phyloP scores from a whole-genome alignment of 2,888 invertebrate species.

The Podabrus alpinus region DNA sequence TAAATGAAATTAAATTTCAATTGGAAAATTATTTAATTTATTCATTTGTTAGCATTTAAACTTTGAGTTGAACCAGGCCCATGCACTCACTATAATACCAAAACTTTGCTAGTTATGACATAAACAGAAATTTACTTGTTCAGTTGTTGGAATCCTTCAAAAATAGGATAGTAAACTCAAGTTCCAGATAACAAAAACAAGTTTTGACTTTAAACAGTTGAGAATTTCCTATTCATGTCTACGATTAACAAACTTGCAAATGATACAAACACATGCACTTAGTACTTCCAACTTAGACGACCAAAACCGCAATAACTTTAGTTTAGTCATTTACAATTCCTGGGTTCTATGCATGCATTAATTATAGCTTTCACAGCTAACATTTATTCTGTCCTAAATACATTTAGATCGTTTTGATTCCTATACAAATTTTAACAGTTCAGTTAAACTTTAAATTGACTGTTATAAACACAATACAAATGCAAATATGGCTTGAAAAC shows the following conservation, averaged over 20 bases:
- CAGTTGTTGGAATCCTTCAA: background rate
- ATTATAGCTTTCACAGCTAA: conserved; percentile 15
- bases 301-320: conserved; percentile 35
- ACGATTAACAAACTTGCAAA: conserved; percentile 32
- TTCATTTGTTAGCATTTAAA: background rate
- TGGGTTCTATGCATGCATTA: conserved; percentile 28
- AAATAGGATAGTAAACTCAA: background rate
- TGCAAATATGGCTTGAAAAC: background rate
- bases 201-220: conserved; percentile 14
- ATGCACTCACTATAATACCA: background rate
- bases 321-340: conserved; percentile 35
- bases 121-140: background rate
- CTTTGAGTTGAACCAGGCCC: background rate
- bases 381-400: conserved; percentile 16
- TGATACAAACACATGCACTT: conserved; percentile 35
- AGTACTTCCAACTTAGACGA: conserved; percentile 24
- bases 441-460: background rate
- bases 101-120: background rate
- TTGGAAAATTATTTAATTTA: background rate
- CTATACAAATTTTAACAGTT: background rate
- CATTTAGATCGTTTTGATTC: background rate
- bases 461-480: background rate
- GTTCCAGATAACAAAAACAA: background rate
- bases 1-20: background rate
- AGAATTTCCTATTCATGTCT: conserved; percentile 27